These are phyloP conservation scores for Philonicus albiceps DNA, from an alignment of 2,888 invertebrate genomes.

Conservation along the genomic window DNA sequence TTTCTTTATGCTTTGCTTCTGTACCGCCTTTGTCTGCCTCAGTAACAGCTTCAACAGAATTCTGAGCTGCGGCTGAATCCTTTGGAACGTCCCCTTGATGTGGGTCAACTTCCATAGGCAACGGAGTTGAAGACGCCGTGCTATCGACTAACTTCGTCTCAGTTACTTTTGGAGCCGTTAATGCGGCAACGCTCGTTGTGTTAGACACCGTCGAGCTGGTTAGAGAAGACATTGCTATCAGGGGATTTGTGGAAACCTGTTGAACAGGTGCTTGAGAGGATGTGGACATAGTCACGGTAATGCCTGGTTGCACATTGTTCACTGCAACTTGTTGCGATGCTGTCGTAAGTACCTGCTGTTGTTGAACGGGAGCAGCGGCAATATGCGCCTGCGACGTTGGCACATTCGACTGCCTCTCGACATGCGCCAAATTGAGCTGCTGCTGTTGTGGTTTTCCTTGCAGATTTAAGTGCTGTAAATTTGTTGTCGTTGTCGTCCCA, in stretches of 20 bases:
- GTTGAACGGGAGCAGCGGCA: neutral
- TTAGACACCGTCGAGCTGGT: slow-evolving; percentile 54
- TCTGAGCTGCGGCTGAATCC: neutral
- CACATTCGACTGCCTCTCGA: slow-evolving; percentile 32
- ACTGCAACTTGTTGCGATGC: slow-evolving; percentile 56
- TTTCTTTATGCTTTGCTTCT: neutral
- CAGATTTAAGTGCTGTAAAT: slow-evolving; percentile 39
- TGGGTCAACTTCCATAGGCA: neutral
- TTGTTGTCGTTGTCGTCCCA: slow-evolving; percentile 55
- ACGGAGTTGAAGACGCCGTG: neutral
- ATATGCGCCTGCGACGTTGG: neutral
- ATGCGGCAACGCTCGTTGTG: slow-evolving; percentile 56
- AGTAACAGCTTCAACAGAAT: neutral
- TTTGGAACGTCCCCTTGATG: neutral
- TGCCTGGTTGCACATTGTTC: slow-evolving; percentile 43
- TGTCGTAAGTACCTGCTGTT: slow-evolving; percentile 59
- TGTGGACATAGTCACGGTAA: slow-evolving; percentile 48
- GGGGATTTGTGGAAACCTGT: slow-evolving; percentile 59
- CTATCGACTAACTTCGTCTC: neutral
- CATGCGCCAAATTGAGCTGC: neutral
- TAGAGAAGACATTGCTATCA: slow-evolving; percentile 62
- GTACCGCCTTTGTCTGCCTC: neutral
- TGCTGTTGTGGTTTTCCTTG: slow-evolving; percentile 37
- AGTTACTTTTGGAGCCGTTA: slow-evolving; percentile 53
- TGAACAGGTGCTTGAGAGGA: neutral